phyloP scores from a whole-genome alignment of 2,113 vertebrate genomes.

The Otolemur garnettii region DNA sequence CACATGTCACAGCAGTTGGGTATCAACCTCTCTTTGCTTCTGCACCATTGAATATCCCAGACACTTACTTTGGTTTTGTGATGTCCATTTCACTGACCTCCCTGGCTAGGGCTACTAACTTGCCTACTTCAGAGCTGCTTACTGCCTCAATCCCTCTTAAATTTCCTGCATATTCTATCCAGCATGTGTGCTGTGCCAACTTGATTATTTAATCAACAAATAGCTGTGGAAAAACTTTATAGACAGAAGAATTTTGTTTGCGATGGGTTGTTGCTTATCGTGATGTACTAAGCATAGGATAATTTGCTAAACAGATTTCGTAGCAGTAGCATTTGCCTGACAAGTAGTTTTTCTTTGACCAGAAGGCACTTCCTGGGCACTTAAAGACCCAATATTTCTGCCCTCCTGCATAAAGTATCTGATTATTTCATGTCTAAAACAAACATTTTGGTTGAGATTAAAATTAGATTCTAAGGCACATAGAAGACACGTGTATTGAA shows the following conservation, averaged over 20 bases:
- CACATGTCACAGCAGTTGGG: not conserved
- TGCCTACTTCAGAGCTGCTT: not conserved
- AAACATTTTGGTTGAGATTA: not conserved
- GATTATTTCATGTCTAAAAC: not conserved
- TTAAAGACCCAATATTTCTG: not conserved
- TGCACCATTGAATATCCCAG: not conserved
- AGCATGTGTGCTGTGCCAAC: not conserved
- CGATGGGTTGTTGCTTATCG: not conserved
- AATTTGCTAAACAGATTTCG: not conserved
- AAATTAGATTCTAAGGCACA: not conserved
- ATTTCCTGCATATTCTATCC: not conserved
- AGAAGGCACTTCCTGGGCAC: not conserved
- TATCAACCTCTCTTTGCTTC: not conserved
- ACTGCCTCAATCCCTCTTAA: not conserved
- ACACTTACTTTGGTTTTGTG: not conserved
- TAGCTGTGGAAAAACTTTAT: not conserved
- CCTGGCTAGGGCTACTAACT: not conserved
- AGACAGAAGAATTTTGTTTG: not conserved
- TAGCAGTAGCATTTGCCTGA: not conserved
- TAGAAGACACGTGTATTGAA: not conserved
- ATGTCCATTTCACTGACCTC: not conserved
- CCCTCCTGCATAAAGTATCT: not conserved
- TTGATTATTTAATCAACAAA: not conserved
- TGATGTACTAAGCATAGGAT: not conserved
- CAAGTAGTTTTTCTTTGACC: not conserved